These are phyloP conservation scores for Podotricha telesiphe DNA, from an alignment of 2,888 invertebrate species.

Conservation along the genomic window DNA sequence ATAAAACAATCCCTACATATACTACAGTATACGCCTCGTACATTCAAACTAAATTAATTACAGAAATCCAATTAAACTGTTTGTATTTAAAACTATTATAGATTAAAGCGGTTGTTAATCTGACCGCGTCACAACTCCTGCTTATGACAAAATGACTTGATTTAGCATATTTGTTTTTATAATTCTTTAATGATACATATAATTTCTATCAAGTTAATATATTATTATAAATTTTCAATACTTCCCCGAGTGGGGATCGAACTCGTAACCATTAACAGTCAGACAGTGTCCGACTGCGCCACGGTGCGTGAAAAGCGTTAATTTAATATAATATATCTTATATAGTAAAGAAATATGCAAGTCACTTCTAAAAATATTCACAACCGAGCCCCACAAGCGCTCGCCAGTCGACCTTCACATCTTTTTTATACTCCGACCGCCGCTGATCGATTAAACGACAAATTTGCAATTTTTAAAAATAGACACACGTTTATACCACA, in stretches of 20 bases:
- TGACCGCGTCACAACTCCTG: not conserved
- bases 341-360: conserved; percentile 26
- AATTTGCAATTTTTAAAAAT: conserved; percentile 4
- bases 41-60: conserved; percentile 11
- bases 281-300: not conserved
- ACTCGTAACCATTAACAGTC: not conserved
- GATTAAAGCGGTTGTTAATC: conserved; percentile 6
- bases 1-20: not conserved
- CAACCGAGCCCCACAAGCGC: conserved; percentile 29
- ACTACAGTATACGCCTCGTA: not conserved
- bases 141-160: not conserved
- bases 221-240: too few relatives aligned
- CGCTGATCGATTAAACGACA: conserved; percentile 31
- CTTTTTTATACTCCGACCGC: conserved; percentile 37
- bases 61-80: not conserved
- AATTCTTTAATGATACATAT: too few relatives aligned
- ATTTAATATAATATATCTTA: not conserved
- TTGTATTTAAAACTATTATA: conserved; percentile 8
- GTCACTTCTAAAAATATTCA: conserved; percentile 41
- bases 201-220: too few relatives aligned
- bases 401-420: conserved; percentile 41
- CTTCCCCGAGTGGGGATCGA: not conserved
- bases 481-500: not conserved
- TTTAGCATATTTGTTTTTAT: not conserved
- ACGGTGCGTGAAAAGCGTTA: not conserved